Base-by-base conservation (phyloP, 2,888 invertebrate genomes). In the Ichneumon xanthorius region DNA sequence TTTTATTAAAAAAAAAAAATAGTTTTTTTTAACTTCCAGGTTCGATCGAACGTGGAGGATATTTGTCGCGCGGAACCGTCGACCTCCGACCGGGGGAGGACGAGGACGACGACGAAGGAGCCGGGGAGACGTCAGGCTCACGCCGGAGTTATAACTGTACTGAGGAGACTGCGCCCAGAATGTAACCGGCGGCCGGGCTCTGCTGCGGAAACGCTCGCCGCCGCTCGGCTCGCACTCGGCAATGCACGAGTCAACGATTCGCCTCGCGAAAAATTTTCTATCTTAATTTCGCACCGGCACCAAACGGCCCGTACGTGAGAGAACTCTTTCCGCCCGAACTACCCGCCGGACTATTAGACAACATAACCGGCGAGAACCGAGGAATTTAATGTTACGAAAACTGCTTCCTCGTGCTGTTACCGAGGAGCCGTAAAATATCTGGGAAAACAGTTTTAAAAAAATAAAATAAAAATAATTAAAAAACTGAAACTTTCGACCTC, bases 141-240 rank as follows among this genome's bases (percentile, higher is more conserved):
- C 85, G 84, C 89, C 90, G 90, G 87, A 88, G 92, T 90, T 90
- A 90, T 92, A 92, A 92, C 92, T 91, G 92, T 92, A 92, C 92
- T 92, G 61, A 63, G 91, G 90, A 87, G 82, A 85, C 82, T 85
- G 85, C 85, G 85, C 85, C 85, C 82, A 82, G 85, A 85, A 85
- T 80, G 82, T 82, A 76, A 82, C 77, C 80, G 81, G 61, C 65
- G 48, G 30, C 50, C 65, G 30, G 19, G 48, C 33, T 53, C 75
- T 37, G 50, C 61, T 48, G 53, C 71, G 53, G 67, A 33, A 81
- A 76, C 50, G 40, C 30, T 50, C 58, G 67, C 45, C 45, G 45
- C 5, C 58, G 58, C 81, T 33, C 67, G 67, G 58, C 81, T 14
- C 58, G 67, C 58, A 40, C 81, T 33, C 67, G 67, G 58, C 81